These are phyloP conservation scores for Urocolius indicus DNA, from an alignment of 2,113 vertebrate genomes.

Conservation along the genomic window DNA sequence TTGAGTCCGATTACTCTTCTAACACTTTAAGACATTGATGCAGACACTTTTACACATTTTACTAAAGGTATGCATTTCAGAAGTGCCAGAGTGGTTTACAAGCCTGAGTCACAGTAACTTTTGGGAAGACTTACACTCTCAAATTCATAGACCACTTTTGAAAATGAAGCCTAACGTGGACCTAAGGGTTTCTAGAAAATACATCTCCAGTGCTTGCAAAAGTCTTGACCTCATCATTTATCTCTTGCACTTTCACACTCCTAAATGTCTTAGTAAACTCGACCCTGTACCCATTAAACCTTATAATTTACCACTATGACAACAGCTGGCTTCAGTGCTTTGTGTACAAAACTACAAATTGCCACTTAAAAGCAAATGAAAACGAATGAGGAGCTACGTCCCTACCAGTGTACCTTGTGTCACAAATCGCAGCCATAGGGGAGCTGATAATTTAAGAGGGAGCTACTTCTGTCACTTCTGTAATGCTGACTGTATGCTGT, in stretches of 20 bases:
- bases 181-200: slow-evolving; percentile 22
- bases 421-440: background rate
- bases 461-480: slow-evolving; percentile 3
- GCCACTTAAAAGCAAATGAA: background rate
- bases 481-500: background rate
- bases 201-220: background rate
- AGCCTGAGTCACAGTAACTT: slow-evolving; percentile 17
- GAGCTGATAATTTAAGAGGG: background rate
- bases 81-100: background rate
- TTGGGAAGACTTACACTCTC: slow-evolving; percentile 8
- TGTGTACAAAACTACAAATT: background rate
- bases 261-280: background rate
- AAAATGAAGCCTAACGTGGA: slow-evolving; percentile 20
- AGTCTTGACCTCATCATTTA: background rate
- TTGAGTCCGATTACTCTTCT: background rate
- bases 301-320: background rate
- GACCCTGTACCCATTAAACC: background rate
- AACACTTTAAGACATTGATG: background rate
- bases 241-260: background rate
- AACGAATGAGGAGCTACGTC: background rate
- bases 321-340: background rate
- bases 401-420: background rate
- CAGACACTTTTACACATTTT: background rate
- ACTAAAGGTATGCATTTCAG: background rate
- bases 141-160: background rate